Evolutionary conservation across 1,140 invertebrate species (phyloP).

Genomic region (Cheumatopsyche charites): DNA sequence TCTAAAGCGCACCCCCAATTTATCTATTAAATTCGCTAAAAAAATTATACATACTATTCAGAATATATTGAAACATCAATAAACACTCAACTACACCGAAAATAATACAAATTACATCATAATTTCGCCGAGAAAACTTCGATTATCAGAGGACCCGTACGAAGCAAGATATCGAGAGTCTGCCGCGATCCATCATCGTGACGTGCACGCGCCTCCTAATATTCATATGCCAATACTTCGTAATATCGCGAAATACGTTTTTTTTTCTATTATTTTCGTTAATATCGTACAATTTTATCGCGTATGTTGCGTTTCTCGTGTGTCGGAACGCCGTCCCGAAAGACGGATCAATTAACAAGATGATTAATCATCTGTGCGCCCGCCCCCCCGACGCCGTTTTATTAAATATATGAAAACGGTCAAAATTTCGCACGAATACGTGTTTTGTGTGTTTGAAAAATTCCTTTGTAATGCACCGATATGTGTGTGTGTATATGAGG

Average conservation of each 20-base stretch:
- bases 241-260: too few relatives aligned
- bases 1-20: too few relatives aligned
- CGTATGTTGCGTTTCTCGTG: not conserved
- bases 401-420: slow-evolving; percentile 29
- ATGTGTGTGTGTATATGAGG: not conserved
- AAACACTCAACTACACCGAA: too few relatives aligned
- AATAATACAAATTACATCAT: too few relatives aligned
- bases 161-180: too few relatives aligned
- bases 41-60: too few relatives aligned
- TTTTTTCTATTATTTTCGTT: too few relatives aligned
- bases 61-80: too few relatives aligned
- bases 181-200: slow-evolving; percentile 24
- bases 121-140: too few relatives aligned
- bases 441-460: not conserved
- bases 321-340: slow-evolving; percentile 13
- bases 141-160: too few relatives aligned
- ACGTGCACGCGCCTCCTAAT: not conserved
- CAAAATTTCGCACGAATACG: slow-evolving; percentile 25
- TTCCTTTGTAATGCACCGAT: not conserved
- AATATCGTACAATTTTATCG: too few relatives aligned
- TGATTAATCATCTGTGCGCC: slow-evolving; percentile 29
- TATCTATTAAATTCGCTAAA: too few relatives aligned
- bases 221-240: not conserved
- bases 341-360: slow-evolving; percentile 32
- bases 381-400: slow-evolving; percentile 23